Conservation (phyloP, 2,888 invertebrate genomes). For the Elegia similella region DNA sequence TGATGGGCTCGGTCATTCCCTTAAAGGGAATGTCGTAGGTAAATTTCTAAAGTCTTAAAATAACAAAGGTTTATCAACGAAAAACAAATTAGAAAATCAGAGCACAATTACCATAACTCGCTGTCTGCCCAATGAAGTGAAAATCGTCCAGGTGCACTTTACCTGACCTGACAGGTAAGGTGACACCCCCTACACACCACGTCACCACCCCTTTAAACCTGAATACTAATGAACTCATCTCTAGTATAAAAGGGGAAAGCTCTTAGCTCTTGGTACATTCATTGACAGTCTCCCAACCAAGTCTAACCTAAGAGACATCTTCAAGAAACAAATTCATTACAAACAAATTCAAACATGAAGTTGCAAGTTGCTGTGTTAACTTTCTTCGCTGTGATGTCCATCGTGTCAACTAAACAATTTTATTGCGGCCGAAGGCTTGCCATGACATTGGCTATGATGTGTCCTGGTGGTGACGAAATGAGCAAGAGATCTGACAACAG, state of each 20-base stretch:
- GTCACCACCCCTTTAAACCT: neutral
- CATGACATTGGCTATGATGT: slow-evolving; percentile 29
- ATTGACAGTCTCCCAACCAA: neutral
- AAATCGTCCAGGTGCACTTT: slow-evolving; percentile 1
- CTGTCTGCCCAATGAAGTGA: neutral
- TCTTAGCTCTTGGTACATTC: neutral
- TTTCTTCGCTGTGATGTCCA: neutral
- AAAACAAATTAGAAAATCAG: too few species aligned
- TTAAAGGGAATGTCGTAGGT: too few species aligned
- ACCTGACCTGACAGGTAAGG: neutral
- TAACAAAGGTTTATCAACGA: neutral
- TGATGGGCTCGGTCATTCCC: too few species aligned
- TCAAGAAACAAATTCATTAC: neutral
- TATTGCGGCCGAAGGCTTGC: slow-evolving; percentile 38
- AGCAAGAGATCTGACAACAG: slow-evolving; percentile 20
- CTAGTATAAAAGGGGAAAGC: neutral
- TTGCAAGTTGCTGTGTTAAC: neutral
- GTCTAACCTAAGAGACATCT: neutral
- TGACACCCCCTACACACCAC: neutral
- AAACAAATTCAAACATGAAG: neutral
- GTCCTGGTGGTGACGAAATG: slow-evolving; percentile 24
- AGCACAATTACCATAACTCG: slow-evolving; percentile 6
- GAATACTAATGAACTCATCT: slow-evolving; percentile 3
- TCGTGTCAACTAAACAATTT: slow-evolving; percentile 10
- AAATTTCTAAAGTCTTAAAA: too few species aligned